Evolutionary conservation across 2,113 vertebrate genomes (phyloP).

Genomic region (Apus apus): DNA sequence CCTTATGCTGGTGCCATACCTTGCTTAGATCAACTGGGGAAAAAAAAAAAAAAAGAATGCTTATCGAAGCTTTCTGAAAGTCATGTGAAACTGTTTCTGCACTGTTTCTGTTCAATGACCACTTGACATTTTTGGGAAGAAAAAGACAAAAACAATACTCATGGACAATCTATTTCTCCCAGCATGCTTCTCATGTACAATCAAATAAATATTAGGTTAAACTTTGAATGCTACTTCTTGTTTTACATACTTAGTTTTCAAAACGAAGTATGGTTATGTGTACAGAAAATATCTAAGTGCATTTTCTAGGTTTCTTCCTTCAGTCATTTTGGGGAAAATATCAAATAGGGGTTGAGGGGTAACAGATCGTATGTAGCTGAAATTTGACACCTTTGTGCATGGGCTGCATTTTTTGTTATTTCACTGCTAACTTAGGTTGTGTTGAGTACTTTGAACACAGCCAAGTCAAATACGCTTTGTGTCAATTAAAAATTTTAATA

Average conservation of each 20-base stretch:
- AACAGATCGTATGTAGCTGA: not conserved
- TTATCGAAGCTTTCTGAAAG: slow-evolving; percentile 20
- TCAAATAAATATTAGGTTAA: not conserved
- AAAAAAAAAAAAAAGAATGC: slow-evolving; percentile 12
- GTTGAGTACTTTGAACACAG: not conserved
- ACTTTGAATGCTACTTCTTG: not conserved
- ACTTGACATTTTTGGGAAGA: slow-evolving; percentile 38
- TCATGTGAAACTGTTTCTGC: slow-evolving; percentile 3
- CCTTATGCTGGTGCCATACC: slow-evolving; percentile 27
- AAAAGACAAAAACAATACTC: no score
- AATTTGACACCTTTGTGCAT: not conserved
- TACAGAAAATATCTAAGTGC: not conserved
- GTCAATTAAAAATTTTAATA: not conserved
- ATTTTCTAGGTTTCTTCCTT: not conserved
- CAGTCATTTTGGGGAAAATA: not conserved
- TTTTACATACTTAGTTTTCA: not conserved
- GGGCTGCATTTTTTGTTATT: not conserved
- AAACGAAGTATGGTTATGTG: not conserved
- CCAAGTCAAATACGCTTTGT: not conserved
- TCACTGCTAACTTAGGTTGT: not conserved
- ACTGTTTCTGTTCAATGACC: not conserved
- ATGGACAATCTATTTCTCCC: not conserved
- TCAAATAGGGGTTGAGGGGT: fast-evolving
- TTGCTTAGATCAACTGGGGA: slow-evolving; percentile 38
- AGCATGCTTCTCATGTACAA: not conserved